Evolutionary conservation across 1,140 invertebrate genomes (phyloP).

Genomic region (Calycopis cecrops): DNA sequence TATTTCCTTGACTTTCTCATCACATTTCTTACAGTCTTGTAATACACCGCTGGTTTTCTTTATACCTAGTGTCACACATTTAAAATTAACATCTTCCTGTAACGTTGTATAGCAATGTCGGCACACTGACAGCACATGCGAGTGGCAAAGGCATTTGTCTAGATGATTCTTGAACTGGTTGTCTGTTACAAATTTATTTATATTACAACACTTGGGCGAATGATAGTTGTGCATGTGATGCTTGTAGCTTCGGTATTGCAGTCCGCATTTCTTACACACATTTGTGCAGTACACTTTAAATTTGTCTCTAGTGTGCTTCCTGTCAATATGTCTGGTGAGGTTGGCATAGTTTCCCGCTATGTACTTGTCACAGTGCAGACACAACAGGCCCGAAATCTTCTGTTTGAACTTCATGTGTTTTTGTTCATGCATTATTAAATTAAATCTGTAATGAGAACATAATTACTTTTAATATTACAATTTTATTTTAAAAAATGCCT

Average conservation of each 20-base stretch:
- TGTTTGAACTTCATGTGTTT: conserved; percentile 22
- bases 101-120: not conserved
- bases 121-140: not conserved
- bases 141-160: conserved; percentile 19
- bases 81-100: not conserved
- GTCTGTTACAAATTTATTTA: conserved; percentile 8
- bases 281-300: conserved; percentile 3
- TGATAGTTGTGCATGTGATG: conserved; percentile 27
- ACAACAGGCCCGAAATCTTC: conserved; percentile 16
- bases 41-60: not conserved
- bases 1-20: conserved; percentile 11
- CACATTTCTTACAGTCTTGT: conserved; percentile 3
- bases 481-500: no score
- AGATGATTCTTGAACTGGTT: conserved; percentile 8
- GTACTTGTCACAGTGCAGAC: conserved; percentile 30
- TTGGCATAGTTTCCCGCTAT: conserved; percentile 21
- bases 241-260: conserved; percentile 20
- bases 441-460: conserved; percentile 27
- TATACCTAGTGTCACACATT: conserved; percentile 6
- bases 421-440: conserved; percentile 28
- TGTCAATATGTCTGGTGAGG: conserved; percentile 16
- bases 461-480: not conserved
- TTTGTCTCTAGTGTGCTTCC: conserved; percentile 8
- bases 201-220: not conserved
- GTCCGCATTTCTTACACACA: conserved; percentile 18